Base-by-base conservation (phyloP, 2,888 invertebrate species). In the Kryphioiulus occultus region DNA sequence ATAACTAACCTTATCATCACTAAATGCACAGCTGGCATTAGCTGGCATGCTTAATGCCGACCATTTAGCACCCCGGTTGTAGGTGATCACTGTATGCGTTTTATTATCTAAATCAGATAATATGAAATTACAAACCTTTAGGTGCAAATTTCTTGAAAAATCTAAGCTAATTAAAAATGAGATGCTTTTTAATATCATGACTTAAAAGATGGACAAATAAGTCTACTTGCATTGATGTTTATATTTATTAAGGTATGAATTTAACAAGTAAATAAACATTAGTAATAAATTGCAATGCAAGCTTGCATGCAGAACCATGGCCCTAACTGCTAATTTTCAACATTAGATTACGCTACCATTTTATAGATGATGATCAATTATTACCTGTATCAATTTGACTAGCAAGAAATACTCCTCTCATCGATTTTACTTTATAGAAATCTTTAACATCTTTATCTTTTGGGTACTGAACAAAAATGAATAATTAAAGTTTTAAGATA, bases 371-470 rank as follows among this genome's bases (percentile, higher is more conserved):
- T 39, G 39, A 9, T 30, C 3, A 86, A 86, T 30, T 22, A 4
- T 39, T 84, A 85, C 87, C 87, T 19, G 39, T 10, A 85, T n/a
- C 53, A 10, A 87, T 17, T 30, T 88, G 87, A 22, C 85, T 88
- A 4, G 88, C 88, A 19, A 88, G 17, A 53, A 85, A 88, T 5
- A 88, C 88, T n/a, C 88, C 88, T 15, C 87, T 68, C n/a, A 88
- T 88, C 12, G 88, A 88, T 59, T 85, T 85, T 7, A 88, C 88
- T 86, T 88, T 88, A 82, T 88, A 88, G 47, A 88, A 88, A 85
- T 88, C 87, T 42, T 88, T 87, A 19, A 78, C 82, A 17, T 53
- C 39, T 30, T 82, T 47, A 39, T 87, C 39, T 10, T 88, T 88
- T 17, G 78, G 44, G 39, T 83, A 88, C 88, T 88, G 86, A 83